Evolutionary conservation across 1,140 invertebrate species (phyloP).

Genomic region (Palaemon carinicauda): DNA sequence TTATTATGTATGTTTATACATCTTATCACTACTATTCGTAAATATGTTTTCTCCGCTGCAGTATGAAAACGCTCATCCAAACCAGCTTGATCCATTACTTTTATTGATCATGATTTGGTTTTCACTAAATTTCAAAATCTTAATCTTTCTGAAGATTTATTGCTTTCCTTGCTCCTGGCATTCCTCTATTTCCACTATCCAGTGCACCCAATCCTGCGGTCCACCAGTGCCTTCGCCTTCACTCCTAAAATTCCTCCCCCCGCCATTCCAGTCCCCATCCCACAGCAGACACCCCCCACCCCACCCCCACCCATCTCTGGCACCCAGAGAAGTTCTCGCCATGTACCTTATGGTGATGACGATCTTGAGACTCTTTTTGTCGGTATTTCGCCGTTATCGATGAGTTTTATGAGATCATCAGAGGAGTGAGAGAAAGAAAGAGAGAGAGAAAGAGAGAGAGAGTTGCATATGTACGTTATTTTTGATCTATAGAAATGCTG

Average conservation of each 20-base stretch:
- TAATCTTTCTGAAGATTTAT: no score
- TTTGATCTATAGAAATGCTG: slow-evolving; percentile 15
- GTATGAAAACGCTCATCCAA: no score
- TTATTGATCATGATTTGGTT: no score
- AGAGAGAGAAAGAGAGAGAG: background rate
- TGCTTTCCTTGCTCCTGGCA: no score
- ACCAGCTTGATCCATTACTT: no score
- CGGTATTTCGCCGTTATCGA: slow-evolving; percentile 20
- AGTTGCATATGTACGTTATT: slow-evolving; percentile 35
- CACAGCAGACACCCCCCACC: background rate
- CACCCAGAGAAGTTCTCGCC: background rate
- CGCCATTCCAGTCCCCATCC: background rate
- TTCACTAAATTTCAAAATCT: no score
- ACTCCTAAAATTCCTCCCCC: background rate
- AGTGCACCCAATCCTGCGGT: background rate
- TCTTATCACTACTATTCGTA: no score
- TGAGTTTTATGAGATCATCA: slow-evolving; percentile 44
- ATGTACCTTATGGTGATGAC: slow-evolving; percentile 32
- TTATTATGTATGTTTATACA: no score
- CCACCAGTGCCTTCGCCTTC: no score
- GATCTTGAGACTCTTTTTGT: slow-evolving; percentile 13
- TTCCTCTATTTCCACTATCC: background rate
- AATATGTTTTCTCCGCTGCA: no score
- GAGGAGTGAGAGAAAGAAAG: background rate
- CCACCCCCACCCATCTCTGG: background rate